A percentile compares a stretch with the other conserved stretches of the same genome.
phyloP scores from a whole-genome alignment of 2,797 vertebrate genomes.

The Aphelocoma californica region DNA sequence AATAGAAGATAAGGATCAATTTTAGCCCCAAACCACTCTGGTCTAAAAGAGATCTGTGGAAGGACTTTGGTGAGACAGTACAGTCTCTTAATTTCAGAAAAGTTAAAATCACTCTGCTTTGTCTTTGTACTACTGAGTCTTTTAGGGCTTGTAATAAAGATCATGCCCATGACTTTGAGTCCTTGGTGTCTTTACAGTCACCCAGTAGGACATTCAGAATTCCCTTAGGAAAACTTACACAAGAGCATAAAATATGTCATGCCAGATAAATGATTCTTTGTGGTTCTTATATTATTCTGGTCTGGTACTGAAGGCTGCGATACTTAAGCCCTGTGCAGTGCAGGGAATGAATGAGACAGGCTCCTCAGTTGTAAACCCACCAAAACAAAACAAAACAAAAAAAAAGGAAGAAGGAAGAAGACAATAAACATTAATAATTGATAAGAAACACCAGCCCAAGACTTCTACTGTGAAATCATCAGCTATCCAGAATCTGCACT shows the following conservation, averaged over 20 bases:
- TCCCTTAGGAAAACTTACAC: constrained; percentile 48
- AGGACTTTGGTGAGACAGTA: constrained; percentile 40
- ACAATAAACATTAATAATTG: constrained; percentile 41
- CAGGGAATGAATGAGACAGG: background rate
- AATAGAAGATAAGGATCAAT: constrained; percentile 6
- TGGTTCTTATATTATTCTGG: constrained; percentile 7
- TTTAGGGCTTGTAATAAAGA: constrained; percentile 40
- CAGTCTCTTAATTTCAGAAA: background rate
- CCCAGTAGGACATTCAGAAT: constrained; percentile 38
- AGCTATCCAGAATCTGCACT: background rate
- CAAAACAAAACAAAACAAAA: background rate
- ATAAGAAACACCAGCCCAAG: constrained; percentile 37
- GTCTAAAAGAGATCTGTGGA: background rate
- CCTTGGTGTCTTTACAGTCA: constrained; percentile 9
- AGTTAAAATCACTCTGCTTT: constrained; percentile 23
- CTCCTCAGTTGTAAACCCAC: constrained; percentile 30
- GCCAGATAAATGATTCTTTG: constrained; percentile 42
- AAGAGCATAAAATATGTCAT: constrained; percentile 16
- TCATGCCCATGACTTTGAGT: constrained; percentile 28
- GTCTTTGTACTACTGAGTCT: constrained; percentile 18
- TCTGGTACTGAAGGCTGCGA: background rate
- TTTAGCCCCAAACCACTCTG: constrained; percentile 2
- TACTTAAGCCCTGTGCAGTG: background rate
- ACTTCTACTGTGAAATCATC: constrained; percentile 45
- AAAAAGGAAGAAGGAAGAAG: background rate